Conservation (phyloP, 2,888 invertebrate species). For the Biston stratarius region DNA sequence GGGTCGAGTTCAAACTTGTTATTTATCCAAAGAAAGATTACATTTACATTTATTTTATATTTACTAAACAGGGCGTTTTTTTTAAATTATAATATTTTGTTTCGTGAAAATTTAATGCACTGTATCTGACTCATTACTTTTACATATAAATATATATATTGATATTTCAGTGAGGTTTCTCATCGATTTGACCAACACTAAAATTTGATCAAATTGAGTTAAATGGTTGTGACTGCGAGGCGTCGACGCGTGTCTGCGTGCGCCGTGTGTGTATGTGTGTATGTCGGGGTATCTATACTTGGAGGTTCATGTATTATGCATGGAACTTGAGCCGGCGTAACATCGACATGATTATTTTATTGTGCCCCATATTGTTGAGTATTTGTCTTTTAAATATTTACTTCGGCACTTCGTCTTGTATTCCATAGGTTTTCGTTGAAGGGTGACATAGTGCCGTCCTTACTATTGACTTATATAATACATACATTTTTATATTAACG, state of each 20-base stretch:
- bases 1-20: no score
- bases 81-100: no score
- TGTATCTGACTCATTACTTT: no score
- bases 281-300: constrained; percentile 29
- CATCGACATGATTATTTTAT: constrained; percentile 50
- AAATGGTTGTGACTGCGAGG: neutral
- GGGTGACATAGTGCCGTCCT: neutral
- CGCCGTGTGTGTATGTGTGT: neutral
- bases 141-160: no score
- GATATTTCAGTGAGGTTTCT: neutral
- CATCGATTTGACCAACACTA: neutral
- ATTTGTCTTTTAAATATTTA: constrained; percentile 41
- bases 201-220: neutral
- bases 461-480: neutral
- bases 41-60: no score
- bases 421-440: constrained; percentile 1
- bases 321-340: constrained; percentile 39
- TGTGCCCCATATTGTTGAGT: constrained; percentile 43
- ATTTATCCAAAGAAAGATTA: no score
- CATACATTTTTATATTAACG: no score
- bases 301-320: constrained; percentile 42
- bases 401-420: constrained; percentile 25
- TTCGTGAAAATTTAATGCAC: no score
- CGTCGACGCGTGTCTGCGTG: neutral
- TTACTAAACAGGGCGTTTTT: no score